Base-by-base conservation (phyloP, 2,797 vertebrate species). In the Ptychobarbus kaznakovi region DNA sequence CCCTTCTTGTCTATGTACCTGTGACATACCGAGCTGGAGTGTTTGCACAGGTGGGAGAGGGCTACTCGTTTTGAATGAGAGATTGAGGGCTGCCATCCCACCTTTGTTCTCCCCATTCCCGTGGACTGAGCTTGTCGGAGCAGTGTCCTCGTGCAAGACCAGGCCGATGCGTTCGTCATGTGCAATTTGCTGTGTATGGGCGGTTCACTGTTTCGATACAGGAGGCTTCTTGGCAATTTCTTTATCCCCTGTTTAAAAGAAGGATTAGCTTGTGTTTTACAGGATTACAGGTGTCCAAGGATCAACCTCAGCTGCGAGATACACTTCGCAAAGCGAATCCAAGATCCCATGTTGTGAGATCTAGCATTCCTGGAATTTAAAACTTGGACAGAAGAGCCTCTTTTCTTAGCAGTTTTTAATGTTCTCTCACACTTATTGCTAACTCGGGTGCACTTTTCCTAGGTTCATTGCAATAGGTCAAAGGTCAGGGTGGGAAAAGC, bases 31-130 rank as follows among this genome's bases (percentile, higher is more conserved):
- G 79, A 75, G 70, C 22, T 70, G 49, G 44, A 56, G 76, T 90
- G 89, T 91, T 91, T 92, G 91, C 91, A 89, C 91, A 92, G 91
- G 91, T 92, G 91, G 79, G 80, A 90, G 81, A 66, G 72, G 87
- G 81, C 65, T 86, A 77, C 69, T 44, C 56, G 1, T 68, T 83
- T 66, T 87, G 73, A 87, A 90, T 88, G 83, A 81, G 74, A 88
- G 88, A 87, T 82, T 83, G 70, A 87, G 77, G 25, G 58, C 78
- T 68, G 73, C 87, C 32, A 69, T 86, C 78, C 78, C 76, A 81
- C 80, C 76, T 83, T 91, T 91, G 89, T 91, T 87, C 82, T 51
- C 46, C 68, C 69, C 70, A 63, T 89, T 90, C 89, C 80, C 44
- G 28, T 78, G 86, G 83, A 51, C 75, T 76, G 74, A 88, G 87